Percentiles rank a stretch among this genome's conserved stretches.
Evolutionary conservation across 2,797 vertebrate species (phyloP).

Genomic region (Oreonectes daqikongensis): DNA sequence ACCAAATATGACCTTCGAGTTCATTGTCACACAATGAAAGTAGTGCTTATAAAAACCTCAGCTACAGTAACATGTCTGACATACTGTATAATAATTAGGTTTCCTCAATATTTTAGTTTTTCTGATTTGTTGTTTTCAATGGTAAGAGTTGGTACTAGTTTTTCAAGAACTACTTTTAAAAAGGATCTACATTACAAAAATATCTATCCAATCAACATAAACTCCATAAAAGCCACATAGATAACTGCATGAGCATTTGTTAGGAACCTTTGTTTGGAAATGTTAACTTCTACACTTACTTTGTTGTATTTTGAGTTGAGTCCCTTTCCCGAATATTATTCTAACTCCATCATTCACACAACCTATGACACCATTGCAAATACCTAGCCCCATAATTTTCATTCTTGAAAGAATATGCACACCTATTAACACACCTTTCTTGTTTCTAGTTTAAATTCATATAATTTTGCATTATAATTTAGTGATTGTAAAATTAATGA

Average conservation of each 20-base stretch:
- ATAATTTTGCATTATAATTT: too few relatives aligned
- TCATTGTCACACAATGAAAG: slow-evolving; percentile 47
- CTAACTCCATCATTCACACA: slow-evolving; percentile 44
- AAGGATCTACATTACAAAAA: neutral
- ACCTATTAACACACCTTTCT: too few relatives aligned
- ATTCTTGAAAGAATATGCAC: too few relatives aligned
- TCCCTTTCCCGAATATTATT: slow-evolving; percentile 52
- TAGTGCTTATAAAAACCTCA: neutral
- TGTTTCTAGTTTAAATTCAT: too few relatives aligned
- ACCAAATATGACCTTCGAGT: slow-evolving; percentile 44
- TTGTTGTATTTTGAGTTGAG: slow-evolving; percentile 26
- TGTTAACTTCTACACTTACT: slow-evolving; percentile 26
- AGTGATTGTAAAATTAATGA: too few relatives aligned
- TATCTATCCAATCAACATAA: neutral
- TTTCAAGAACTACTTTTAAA: neutral
- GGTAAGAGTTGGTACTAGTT: neutral
- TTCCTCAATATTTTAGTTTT: neutral
- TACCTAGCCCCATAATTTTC: neutral
- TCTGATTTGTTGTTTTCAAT: neutral
- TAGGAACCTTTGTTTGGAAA: neutral
- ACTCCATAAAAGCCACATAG: neutral
- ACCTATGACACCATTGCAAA: neutral
- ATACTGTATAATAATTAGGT: neutral
- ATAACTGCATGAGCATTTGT: neutral
- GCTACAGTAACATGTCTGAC: too few relatives aligned